These are phyloP conservation scores for Orientallactaga sibirica DNA, from an alignment of 2,797 vertebrate species.

Conservation along the genomic window DNA sequence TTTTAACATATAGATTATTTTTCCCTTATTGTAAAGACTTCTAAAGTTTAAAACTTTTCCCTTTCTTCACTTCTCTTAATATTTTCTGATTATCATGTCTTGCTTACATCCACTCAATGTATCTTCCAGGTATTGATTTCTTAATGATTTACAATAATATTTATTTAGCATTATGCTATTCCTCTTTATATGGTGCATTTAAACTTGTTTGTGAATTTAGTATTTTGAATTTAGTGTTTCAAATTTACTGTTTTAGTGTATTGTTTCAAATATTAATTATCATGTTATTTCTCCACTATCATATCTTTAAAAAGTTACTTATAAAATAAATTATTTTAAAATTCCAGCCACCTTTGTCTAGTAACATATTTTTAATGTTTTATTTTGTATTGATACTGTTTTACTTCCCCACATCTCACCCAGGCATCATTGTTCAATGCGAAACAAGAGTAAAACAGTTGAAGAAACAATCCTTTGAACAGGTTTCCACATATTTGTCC, in stretches of 20 bases:
- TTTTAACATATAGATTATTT: neutral
- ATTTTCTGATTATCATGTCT: conserved; percentile 7
- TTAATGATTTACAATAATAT: conserved; percentile 56
- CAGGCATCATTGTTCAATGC: neutral
- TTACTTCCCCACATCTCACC: no score
- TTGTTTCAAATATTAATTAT: neutral
- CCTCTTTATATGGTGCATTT: neutral
- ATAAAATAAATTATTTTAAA: no score
- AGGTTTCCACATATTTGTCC: neutral
- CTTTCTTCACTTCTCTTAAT: neutral
- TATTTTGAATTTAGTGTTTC: neutral
- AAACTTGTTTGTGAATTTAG: conserved; percentile 16
- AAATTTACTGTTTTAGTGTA: no score
- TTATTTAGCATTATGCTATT: conserved; percentile 63
- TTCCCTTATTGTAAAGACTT: no score
- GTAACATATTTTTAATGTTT: no score
- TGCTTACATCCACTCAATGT: conserved; percentile 56
- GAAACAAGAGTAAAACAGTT: neutral
- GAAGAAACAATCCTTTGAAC: neutral
- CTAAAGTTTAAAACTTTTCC: neutral
- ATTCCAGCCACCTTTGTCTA: no score
- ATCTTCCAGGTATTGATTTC: conserved; percentile 67
- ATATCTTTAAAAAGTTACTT: no score
- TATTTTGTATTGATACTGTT: no score
- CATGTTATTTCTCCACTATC: no score